Percentiles rank a stretch among this genome's conserved stretches.
phyloP scores from a whole-genome alignment of 2,888 invertebrate species.

The Electrophaes corylata region DNA sequence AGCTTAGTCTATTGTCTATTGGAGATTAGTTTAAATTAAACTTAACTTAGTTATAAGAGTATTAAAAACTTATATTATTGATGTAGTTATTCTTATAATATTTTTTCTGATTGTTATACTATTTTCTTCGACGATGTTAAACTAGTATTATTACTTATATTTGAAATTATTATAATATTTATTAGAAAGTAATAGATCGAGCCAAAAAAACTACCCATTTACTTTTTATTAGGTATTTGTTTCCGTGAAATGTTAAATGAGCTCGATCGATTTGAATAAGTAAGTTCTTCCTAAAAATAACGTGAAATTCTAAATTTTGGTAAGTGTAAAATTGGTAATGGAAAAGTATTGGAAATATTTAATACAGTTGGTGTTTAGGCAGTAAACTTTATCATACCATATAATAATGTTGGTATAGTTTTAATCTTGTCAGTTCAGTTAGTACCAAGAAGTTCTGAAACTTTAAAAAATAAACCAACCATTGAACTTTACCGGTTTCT shows the following conservation, averaged over 20 bases:
- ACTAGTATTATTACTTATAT: background rate
- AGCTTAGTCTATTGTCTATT: slow-evolving; percentile 17
- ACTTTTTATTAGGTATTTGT: slow-evolving; percentile 4
- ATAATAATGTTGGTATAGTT: background rate
- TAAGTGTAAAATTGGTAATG: slow-evolving; percentile 17
- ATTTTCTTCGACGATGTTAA: slow-evolving; percentile 8
- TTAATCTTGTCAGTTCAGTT: slow-evolving; percentile 2
- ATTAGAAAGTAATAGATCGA: slow-evolving; percentile 5
- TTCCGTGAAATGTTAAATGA: slow-evolving; percentile 13
- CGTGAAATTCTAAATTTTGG: slow-evolving; percentile 30
- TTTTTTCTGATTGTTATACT: slow-evolving; percentile 9
- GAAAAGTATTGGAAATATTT: slow-evolving; percentile 12
- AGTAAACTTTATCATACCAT: slow-evolving; percentile 15
- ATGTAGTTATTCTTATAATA: slow-evolving; percentile 24
- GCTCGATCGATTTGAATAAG: slow-evolving; percentile 21
- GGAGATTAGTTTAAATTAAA: slow-evolving; percentile 12
- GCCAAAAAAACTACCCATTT: background rate
- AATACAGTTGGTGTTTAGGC: slow-evolving; percentile 12
- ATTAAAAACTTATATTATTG: slow-evolving; percentile 18
- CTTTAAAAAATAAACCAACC: background rate
- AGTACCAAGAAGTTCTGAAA: background rate
- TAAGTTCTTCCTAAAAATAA: slow-evolving; percentile 31
- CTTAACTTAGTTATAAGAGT: slow-evolving; percentile 7
- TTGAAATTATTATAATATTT: background rate
- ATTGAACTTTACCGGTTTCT: background rate